phyloP scores from a whole-genome alignment of 1,140 invertebrate genomes.

The Meloidogyne hapla region DNA sequence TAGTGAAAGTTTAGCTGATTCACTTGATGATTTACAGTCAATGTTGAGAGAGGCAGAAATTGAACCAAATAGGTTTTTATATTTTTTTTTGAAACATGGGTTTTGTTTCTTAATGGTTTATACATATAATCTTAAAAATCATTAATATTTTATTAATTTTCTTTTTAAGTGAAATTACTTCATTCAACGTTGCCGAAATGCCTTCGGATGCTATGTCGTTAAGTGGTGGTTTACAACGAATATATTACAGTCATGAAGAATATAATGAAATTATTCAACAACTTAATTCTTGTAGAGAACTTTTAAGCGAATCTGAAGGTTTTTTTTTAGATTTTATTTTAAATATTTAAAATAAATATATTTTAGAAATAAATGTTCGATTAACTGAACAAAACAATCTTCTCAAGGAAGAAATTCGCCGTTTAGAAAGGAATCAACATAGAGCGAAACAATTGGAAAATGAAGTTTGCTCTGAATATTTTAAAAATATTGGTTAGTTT shows the following conservation, averaged over 20 bases:
- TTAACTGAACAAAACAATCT: slow-evolving; percentile 35
- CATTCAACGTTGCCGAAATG: slow-evolving; percentile 18
- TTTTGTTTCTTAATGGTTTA: too few species aligned
- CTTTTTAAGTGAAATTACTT: slow-evolving; percentile 12
- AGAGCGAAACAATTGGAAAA: slow-evolving; percentile 37
- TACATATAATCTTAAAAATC: neutral
- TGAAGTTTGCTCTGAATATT: slow-evolving; percentile 35
- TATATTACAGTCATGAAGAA: slow-evolving; percentile 8
- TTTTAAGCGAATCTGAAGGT: slow-evolving; percentile 40
- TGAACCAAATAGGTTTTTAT: neutral
- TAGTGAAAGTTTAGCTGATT: neutral
- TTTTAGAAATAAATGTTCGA: slow-evolving; percentile 36
- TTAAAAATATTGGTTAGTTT: slow-evolving; percentile 36
- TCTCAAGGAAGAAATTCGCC: slow-evolving; percentile 47
- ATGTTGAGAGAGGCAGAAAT: slow-evolving; percentile 16
- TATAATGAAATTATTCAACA: slow-evolving; percentile 20
- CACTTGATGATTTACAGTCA: slow-evolving; percentile 20
- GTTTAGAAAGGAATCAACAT: slow-evolving; percentile 37
- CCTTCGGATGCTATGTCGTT: neutral
- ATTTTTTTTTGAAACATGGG: neutral
- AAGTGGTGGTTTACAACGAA: slow-evolving; percentile 12
- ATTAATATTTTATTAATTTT: neutral
- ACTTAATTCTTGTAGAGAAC: slow-evolving; percentile 37
- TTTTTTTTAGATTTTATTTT: neutral
- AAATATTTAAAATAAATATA: neutral